A percentile compares a stretch with the other conserved stretches of the same genome.
Evolutionary conservation across 2,888 invertebrate genomes (phyloP).

Genomic region (Balanococcus diminutus): DNA sequence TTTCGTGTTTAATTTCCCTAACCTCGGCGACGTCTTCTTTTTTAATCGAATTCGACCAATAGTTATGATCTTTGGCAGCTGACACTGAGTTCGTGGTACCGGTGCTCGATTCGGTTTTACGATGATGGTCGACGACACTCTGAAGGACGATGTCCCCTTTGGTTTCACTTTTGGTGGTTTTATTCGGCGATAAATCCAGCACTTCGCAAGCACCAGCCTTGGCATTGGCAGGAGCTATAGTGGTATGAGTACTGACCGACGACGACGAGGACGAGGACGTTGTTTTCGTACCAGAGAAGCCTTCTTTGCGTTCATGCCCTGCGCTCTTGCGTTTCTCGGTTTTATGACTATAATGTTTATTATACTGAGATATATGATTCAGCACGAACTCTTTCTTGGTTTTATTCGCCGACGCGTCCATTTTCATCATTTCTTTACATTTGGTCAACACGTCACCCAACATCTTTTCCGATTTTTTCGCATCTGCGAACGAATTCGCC

Average conservation of each 20-base stretch:
- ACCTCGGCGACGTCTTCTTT: slow-evolving; percentile 35
- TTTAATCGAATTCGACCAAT: slow-evolving; percentile 22
- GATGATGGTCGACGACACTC: neutral
- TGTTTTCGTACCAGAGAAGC: neutral
- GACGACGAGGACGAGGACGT: too few relatives aligned
- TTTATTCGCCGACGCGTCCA: slow-evolving; percentile 31
- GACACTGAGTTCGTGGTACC: neutral
- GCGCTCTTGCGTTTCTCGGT: slow-evolving; percentile 28
- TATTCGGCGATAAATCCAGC: slow-evolving; percentile 52
- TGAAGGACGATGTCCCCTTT: slow-evolving; percentile 10
- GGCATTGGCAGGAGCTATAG: neutral
- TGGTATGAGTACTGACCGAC: neutral
- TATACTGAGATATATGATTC: slow-evolving; percentile 49
- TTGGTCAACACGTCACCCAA: neutral
- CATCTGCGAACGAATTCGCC: neutral
- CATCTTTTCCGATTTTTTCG: neutral
- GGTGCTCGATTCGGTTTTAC: neutral
- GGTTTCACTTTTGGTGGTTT: slow-evolving; percentile 36
- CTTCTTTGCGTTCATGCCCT: neutral
- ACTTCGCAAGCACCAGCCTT: slow-evolving; percentile 46
- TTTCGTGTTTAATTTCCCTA: neutral
- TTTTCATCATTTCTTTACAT: slow-evolving; percentile 38
- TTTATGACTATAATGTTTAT: slow-evolving; percentile 53
- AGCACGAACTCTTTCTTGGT: slow-evolving; percentile 46
- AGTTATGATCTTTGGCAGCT: slow-evolving; percentile 47